Evolutionary conservation across 2,113 vertebrate species (phyloP).

Genomic region (Neogale vison): DNA sequence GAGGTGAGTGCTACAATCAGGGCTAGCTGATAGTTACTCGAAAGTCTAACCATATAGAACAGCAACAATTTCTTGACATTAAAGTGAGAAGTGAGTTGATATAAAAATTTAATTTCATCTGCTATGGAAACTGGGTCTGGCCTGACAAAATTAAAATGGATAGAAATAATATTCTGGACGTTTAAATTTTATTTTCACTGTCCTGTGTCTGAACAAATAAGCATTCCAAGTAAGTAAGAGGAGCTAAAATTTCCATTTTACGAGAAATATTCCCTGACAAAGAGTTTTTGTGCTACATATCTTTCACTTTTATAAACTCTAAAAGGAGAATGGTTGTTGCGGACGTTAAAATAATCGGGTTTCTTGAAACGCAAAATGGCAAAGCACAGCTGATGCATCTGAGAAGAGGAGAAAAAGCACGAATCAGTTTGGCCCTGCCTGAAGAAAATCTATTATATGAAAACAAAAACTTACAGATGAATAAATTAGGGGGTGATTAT

Average conservation of each 20-base stretch:
- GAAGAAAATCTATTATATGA: constrained; percentile 36
- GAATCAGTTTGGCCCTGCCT: neutral
- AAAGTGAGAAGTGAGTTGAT: constrained; percentile 49
- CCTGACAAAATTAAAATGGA: constrained; percentile 57
- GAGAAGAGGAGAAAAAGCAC: neutral
- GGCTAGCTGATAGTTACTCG: constrained; percentile 12
- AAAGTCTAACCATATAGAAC: neutral
- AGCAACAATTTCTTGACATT: neutral
- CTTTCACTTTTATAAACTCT: constrained; percentile 2
- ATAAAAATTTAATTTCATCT: constrained; percentile 65
- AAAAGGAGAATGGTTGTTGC: neutral
- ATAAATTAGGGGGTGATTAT: constrained; percentile 68
- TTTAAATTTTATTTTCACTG: constrained; percentile 65
- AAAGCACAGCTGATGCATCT: neutral
- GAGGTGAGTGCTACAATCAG: neutral
- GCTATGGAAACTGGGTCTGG: constrained; percentile 35
- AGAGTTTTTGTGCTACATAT: neutral
- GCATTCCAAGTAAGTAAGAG: constrained; percentile 17
- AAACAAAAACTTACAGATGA: constrained; percentile 61
- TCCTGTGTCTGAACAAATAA: constrained; percentile 48
- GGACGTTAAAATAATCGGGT: neutral
- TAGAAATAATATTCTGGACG: constrained; percentile 62
- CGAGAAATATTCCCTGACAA: constrained; percentile 10
- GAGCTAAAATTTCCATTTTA: constrained; percentile 19
- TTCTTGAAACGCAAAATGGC: constrained; percentile 32